Conservation (phyloP, 2,113 vertebrate species). For the Muntiacus reevesi region DNA sequence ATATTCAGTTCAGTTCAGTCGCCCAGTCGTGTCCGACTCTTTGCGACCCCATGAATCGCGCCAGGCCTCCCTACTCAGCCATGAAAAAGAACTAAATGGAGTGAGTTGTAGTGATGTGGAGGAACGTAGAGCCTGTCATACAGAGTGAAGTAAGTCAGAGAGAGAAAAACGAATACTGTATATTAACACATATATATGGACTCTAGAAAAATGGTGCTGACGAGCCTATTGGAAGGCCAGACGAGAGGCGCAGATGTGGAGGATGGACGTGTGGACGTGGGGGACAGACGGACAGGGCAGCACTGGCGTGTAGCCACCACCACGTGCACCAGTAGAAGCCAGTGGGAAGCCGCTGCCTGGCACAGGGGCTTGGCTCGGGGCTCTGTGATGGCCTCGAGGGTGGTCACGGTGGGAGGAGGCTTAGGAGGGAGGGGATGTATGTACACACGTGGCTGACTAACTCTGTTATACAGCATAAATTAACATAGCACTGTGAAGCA, state of each 20-base stretch:
- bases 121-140: neutral
- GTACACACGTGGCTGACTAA: neutral
- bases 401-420: accelerated
- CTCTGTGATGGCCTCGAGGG: neutral
- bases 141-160: neutral
- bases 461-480: neutral
- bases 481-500: neutral
- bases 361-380: accelerated
- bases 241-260: neutral
- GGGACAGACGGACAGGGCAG: neutral
- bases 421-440: accelerated
- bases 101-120: neutral
- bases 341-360: accelerated
- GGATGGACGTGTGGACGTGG: neutral
- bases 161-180: neutral
- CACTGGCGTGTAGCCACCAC: accelerated
- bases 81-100: neutral
- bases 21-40: no score
- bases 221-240: neutral
- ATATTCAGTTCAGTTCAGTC: neutral
- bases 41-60: no score
- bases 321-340: accelerated
- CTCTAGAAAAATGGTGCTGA: neutral
- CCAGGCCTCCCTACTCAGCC: neutral
- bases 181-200: neutral